Conservation (phyloP, 1,140 invertebrate genomes). For the Artemia franciscana region DNA sequence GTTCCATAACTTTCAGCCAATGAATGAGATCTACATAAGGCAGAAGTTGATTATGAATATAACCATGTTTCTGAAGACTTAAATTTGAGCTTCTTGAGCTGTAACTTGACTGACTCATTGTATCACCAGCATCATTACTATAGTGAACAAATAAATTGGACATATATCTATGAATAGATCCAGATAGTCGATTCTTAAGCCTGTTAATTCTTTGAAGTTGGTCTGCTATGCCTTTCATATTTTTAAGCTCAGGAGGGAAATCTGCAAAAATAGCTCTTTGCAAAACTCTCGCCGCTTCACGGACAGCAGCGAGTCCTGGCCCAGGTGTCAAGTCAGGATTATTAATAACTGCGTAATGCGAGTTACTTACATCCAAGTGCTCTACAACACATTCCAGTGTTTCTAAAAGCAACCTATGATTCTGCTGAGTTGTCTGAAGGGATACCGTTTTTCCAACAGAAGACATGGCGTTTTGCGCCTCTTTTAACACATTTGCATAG, state of each 20-base stretch:
- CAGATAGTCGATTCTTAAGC: slow-evolving; percentile 57
- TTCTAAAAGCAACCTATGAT: slow-evolving; percentile 49
- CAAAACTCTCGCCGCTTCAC: slow-evolving; percentile 32
- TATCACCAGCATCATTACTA: slow-evolving; percentile 40
- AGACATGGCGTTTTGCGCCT: slow-evolving; percentile 59
- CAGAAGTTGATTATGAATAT: slow-evolving; percentile 54
- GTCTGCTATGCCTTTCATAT: slow-evolving; percentile 59
- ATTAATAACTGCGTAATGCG: not conserved
- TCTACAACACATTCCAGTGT: slow-evolving; percentile 60
- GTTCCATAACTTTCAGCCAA: slow-evolving; percentile 64
- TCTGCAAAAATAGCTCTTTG: not conserved
- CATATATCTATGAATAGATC: slow-evolving; percentile 54
- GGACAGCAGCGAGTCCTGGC: slow-evolving; percentile 38
- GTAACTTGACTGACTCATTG: slow-evolving; percentile 18
- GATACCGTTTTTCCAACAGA: slow-evolving; percentile 77
- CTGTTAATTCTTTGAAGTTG: slow-evolving; percentile 62
- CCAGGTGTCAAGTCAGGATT: slow-evolving; percentile 31
- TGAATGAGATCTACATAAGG: slow-evolving; percentile 72
- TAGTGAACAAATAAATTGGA: slow-evolving; percentile 84
- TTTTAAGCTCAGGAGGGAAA: slow-evolving; percentile 33
- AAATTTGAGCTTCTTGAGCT: slow-evolving; percentile 21
- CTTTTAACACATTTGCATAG: slow-evolving; percentile 53
- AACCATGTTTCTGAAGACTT: slow-evolving; percentile 43
- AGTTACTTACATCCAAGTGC: slow-evolving; percentile 18
- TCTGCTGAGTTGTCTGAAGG: slow-evolving; percentile 61